Evolutionary conservation across 37 sponge, comb jelly and placozoan species (phyloP).

Genomic region (Agelas oroides): DNA sequence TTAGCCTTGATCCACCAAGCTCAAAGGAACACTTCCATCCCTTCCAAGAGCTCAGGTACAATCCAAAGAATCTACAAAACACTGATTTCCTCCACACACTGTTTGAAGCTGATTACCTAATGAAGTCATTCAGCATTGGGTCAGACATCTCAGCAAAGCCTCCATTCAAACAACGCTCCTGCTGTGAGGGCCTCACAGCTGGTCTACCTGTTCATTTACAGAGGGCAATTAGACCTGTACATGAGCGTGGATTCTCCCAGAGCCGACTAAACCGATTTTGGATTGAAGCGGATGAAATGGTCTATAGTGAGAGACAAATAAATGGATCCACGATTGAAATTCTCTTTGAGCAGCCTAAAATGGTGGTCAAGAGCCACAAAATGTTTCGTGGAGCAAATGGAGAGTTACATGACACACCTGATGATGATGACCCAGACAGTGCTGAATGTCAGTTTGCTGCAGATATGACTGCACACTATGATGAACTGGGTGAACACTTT

Average conservation of each 20-base stretch:
- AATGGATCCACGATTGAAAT: neutral
- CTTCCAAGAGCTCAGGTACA: slow-evolving; percentile 71
- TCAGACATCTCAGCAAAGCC: slow-evolving; percentile 71
- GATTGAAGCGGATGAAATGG: slow-evolving; percentile 79
- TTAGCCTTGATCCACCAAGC: slow-evolving; percentile 78
- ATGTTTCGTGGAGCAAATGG: slow-evolving; percentile 62
- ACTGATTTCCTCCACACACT: slow-evolving; percentile 62
- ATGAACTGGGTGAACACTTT: slow-evolving; percentile 51
- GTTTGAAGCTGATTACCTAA: slow-evolving; percentile 75
- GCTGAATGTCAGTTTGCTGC: slow-evolving; percentile 71
- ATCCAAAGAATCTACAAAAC: slow-evolving; percentile 19
- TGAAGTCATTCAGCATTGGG: slow-evolving; percentile 80
- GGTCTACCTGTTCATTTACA: slow-evolving; percentile 60
- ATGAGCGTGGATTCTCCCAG: slow-evolving; percentile 31
- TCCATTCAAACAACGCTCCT: slow-evolving; percentile 69
- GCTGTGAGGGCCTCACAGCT: slow-evolving; percentile 31
- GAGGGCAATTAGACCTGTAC: slow-evolving; percentile 48
- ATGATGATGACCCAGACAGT: slow-evolving; percentile 64
- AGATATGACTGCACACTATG: slow-evolving; percentile 65
- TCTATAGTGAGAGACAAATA: slow-evolving; percentile 2
- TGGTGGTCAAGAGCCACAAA: slow-evolving; percentile 54
- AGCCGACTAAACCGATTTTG: slow-evolving; percentile 50
- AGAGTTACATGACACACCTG: slow-evolving; percentile 54
- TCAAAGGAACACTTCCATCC: slow-evolving; percentile 63
- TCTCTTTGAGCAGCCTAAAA: slow-evolving; percentile 32